A percentile compares a stretch with the other conserved stretches of the same genome.
Evolutionary conservation across 2,113 vertebrate species (phyloP).

Genomic region (Cavia aperea): DNA sequence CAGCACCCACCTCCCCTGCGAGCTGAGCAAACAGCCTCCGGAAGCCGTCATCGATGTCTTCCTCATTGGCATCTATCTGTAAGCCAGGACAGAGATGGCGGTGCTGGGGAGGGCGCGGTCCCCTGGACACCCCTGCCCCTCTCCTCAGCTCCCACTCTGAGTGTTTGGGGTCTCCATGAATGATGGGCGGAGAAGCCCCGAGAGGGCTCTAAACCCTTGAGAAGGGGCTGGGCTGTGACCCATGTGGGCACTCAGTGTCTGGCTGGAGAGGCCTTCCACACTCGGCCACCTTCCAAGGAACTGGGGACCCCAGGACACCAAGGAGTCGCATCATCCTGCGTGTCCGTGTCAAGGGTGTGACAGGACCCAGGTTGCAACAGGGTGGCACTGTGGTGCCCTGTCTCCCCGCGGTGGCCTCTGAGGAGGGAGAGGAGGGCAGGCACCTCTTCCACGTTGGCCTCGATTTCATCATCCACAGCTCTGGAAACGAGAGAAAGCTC

Average conservation of each 20-base stretch:
- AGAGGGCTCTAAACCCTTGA: background rate
- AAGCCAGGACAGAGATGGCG: background rate
- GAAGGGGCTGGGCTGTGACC: background rate
- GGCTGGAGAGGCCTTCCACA: background rate
- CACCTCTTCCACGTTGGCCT: constrained; percentile 80
- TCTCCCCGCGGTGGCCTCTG: background rate
- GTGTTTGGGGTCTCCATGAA: background rate
- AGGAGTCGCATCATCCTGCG: background rate
- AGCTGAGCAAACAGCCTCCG: constrained; percentile 77
- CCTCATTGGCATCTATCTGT: constrained; percentile 74
- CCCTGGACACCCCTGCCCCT: fast-evolving
- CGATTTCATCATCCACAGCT: constrained; percentile 78
- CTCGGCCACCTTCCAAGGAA: background rate
- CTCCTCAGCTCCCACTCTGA: background rate
- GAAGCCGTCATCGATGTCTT: constrained; percentile 76
- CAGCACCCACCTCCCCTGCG: constrained; percentile 77
- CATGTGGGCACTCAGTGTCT: background rate
- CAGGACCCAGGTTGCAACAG: fast-evolving
- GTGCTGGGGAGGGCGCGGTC: fast-evolving
- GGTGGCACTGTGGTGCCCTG: fast-evolving
- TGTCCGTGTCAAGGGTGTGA: background rate
- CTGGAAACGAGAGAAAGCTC: constrained; percentile 70
- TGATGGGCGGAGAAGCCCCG: background rate
- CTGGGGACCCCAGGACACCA: background rate
- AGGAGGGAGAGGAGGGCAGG: background rate